Percentiles rank a stretch among this genome's conserved stretches.
phyloP scores from a whole-genome alignment of 2,113 vertebrate species.

The Nothocercus nigrocapillus region DNA sequence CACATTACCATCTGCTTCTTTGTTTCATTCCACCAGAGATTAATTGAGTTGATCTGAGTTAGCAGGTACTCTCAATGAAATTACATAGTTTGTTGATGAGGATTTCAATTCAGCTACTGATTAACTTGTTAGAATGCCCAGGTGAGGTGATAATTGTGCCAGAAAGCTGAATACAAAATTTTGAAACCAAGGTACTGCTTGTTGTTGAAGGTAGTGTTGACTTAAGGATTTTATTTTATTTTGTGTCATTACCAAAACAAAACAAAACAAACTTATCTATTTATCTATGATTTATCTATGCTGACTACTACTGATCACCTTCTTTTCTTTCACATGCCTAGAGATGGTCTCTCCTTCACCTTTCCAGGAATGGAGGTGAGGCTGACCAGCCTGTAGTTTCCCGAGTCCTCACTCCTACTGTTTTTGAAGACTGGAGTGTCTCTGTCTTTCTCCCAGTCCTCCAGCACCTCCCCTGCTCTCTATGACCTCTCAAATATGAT shows the following conservation, averaged over 20 bases:
- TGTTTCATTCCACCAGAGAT: constrained; percentile 63
- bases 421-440: no score
- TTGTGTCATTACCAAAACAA: background rate
- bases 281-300: no score
- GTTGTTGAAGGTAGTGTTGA: background rate
- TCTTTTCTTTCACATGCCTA: no score
- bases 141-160: constrained; percentile 51
- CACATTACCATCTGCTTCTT: constrained; percentile 32
- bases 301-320: no score
- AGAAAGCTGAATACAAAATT: constrained; percentile 47
- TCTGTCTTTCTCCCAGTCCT: no score
- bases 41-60: constrained; percentile 69
- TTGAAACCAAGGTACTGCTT: constrained; percentile 30
- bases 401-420: no score
- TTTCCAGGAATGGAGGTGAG: no score
- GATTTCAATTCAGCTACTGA: constrained; percentile 61
- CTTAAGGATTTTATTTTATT: background rate
- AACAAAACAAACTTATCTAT: no score
- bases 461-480: no score
- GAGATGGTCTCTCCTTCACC: no score
- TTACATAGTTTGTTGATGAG: constrained; percentile 54
- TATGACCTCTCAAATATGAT: no score
- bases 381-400: no score
- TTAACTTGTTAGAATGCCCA: constrained; percentile 70
- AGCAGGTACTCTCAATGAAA: constrained; percentile 61